phyloP scores from a whole-genome alignment of 2,888 invertebrate genomes.

The Coremacera marginata region DNA sequence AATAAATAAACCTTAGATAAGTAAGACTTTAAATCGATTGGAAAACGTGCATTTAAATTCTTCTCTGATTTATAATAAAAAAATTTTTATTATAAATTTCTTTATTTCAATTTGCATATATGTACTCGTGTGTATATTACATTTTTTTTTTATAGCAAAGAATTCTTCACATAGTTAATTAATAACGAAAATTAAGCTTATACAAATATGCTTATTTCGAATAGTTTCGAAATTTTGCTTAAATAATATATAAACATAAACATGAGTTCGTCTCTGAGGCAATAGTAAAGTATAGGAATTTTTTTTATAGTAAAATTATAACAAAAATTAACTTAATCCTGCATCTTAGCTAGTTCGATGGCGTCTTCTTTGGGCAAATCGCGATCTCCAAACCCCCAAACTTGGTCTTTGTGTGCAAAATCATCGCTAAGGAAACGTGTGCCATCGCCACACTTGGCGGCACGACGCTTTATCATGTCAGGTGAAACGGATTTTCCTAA shows the following conservation, averaged over 20 bases:
- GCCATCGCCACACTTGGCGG: constrained; percentile 74
- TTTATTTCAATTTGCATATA: too few relatives aligned
- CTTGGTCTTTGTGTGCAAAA: constrained; percentile 64
- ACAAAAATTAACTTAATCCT: constrained; percentile 58
- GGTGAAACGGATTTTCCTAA: constrained; percentile 73
- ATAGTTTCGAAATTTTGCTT: neutral
- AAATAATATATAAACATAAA: too few relatives aligned
- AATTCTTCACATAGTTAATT: neutral
- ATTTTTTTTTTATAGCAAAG: too few relatives aligned
- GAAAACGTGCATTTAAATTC: too few relatives aligned
- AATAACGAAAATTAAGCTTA: neutral
- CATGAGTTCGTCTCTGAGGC: too few relatives aligned
- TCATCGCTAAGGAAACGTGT: constrained; percentile 69
- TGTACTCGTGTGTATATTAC: too few relatives aligned
- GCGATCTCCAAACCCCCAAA: constrained; percentile 77
- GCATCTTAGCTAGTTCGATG: constrained; percentile 72
- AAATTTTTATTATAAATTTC: too few relatives aligned
- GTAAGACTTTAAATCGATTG: too few relatives aligned
- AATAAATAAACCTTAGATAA: too few relatives aligned
- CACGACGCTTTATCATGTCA: constrained; percentile 73
- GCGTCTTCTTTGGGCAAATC: constrained; percentile 73
- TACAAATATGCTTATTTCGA: neutral
- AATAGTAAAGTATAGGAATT: too few relatives aligned
- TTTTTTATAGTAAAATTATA: too few relatives aligned
- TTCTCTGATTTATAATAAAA: too few relatives aligned